Percentiles rank a stretch among this genome's conserved stretches.
phyloP scores from a whole-genome alignment of 2,888 invertebrate species.

The Drymonia ruficornis region DNA sequence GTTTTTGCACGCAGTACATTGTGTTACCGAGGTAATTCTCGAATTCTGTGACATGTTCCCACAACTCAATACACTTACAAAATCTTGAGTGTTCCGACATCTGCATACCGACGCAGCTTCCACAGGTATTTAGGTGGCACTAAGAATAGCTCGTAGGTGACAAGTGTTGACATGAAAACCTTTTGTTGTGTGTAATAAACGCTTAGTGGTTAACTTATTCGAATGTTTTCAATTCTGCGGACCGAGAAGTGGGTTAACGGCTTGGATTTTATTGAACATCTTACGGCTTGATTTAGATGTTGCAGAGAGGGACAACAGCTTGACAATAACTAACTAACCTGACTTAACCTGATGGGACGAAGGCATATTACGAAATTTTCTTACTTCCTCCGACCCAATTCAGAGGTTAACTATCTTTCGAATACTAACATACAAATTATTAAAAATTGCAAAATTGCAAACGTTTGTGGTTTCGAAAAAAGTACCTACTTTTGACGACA shows the following conservation, averaged over 20 bases:
- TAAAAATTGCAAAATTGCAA: too few relatives aligned
- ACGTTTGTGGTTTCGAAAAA: too few relatives aligned
- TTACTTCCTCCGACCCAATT: too few relatives aligned
- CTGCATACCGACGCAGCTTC: slow-evolving; percentile 51
- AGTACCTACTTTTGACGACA: too few relatives aligned
- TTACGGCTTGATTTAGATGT: background rate
- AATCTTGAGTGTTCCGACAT: slow-evolving; percentile 59
- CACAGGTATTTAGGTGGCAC: slow-evolving; percentile 44
- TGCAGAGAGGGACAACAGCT: background rate
- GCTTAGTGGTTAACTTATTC: slow-evolving; percentile 13
- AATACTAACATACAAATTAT: too few relatives aligned
- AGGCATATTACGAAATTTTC: too few relatives aligned
- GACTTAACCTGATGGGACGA: too few relatives aligned
- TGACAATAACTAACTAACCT: too few relatives aligned
- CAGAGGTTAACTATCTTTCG: too few relatives aligned
- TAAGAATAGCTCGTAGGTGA: slow-evolving; percentile 43
- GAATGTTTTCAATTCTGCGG: slow-evolving; percentile 5
- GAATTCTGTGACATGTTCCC: slow-evolving; percentile 72
- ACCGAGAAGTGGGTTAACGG: background rate
- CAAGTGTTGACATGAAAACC: slow-evolving; percentile 27
- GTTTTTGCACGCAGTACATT: slow-evolving; percentile 70
- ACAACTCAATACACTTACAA: slow-evolving; percentile 71
- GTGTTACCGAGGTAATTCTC: slow-evolving; percentile 62
- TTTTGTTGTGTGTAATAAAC: slow-evolving; percentile 18
- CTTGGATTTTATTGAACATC: background rate